Percentiles rank a stretch among this genome's conserved stretches.
Conservation (phyloP, 2,888 invertebrate genomes). For the Scaptomyza cyrtandrae region DNA sequence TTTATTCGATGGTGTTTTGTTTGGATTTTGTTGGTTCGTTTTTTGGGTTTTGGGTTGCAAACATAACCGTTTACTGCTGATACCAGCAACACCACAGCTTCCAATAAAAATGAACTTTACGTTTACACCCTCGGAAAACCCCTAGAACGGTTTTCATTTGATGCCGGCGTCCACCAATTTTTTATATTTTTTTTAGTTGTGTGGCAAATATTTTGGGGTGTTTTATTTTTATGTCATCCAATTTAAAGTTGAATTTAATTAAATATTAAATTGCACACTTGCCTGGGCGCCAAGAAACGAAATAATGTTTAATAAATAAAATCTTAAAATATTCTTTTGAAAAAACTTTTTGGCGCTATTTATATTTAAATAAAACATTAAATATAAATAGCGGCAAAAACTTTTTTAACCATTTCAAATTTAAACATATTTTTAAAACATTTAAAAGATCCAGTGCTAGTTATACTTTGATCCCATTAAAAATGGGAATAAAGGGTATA, state of each 20-base stretch:
- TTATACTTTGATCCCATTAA: too few species aligned
- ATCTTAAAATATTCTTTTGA: neutral
- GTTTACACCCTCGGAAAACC: conserved; percentile 16
- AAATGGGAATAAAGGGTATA: too few species aligned
- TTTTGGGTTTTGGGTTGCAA: conserved; percentile 45
- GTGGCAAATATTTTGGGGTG: conserved; percentile 42
- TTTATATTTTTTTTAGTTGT: conserved; percentile 14
- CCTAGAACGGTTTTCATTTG: conserved; percentile 2
- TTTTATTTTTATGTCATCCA: conserved; percentile 64
- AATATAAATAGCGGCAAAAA: neutral
- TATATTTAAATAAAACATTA: too few species aligned
- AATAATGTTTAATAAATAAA: conserved; percentile 9
- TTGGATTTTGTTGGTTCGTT: conserved; percentile 55
- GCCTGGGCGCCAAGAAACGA: neutral
- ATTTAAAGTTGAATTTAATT: conserved; percentile 67
- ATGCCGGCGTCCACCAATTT: conserved; percentile 17
- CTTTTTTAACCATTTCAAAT: too few species aligned
- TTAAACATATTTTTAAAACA: too few species aligned
- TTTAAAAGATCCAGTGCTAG: too few species aligned
- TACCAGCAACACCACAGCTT: conserved; percentile 50
- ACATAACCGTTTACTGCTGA: conserved; percentile 68
- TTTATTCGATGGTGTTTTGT: conserved; percentile 61
- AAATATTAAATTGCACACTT: conserved; percentile 34
- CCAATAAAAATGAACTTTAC: conserved; percentile 58
- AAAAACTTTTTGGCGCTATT: too few species aligned